Base-by-base conservation (phyloP, 2,888 invertebrate genomes). In the Campoletis raptor region DNA sequence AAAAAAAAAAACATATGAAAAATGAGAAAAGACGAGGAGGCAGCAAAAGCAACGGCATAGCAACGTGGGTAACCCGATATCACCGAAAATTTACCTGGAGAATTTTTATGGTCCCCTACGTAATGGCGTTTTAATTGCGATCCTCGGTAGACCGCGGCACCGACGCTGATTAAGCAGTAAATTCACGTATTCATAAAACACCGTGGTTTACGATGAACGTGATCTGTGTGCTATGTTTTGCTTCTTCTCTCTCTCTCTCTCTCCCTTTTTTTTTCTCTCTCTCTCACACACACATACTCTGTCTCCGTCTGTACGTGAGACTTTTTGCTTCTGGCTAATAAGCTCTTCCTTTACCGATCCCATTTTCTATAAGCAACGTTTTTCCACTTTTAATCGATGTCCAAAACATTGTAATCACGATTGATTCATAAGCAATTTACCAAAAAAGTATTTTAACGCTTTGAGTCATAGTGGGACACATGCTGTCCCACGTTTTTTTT, bases 91-190 rank as follows among this genome's bases (percentile, higher is more conserved):
- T 92, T 90, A 89, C 88, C 88, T 83, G 82, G 89, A 82, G 90
- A 90, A 89, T 92, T 92, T 92, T 92, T 91, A 92, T 90, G 91
- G 87, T 88, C 73, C 88, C 79, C 89, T 84, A 89, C 73, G 90
- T 92, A 92, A 92, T 92, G 91, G 91, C 88, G 90, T 90, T 92
- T 92, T 92, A 93, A 93, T 93, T 92, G 92, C 92, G 85, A 89
- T 81, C 89, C 88, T 76, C 76, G 57, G 57, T 61, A 57, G 82
- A 89, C 88, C 89, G 86, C 90, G 89, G 69, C 89, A 88, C 88
- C 88, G 88, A 82, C 89, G 77, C 89, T 92, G 93, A 93, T 93
- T 92, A 92, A 93, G 93, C 92, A 92, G 91, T 93, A 92, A 93
- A 93, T 93, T 91, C 92, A 89, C 90, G 89, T 91, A 91, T 90